phyloP scores from a whole-genome alignment of 2,888 invertebrate genomes.

The Nebria brevicollis region DNA sequence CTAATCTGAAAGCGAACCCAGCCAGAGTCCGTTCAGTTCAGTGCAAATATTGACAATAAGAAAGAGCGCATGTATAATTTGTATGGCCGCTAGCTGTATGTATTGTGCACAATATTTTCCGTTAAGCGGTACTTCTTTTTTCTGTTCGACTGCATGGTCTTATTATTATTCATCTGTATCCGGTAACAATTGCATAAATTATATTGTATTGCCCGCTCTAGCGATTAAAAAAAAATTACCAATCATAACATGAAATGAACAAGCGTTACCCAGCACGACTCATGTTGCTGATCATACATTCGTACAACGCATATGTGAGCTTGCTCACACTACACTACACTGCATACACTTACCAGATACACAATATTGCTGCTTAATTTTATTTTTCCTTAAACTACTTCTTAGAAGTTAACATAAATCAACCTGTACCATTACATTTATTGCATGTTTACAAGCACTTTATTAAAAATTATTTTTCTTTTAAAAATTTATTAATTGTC shows the following conservation, averaged over 20 bases:
- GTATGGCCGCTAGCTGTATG: background rate
- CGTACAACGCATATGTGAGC: background rate
- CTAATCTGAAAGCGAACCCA: conserved; percentile 39
- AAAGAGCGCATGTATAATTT: background rate
- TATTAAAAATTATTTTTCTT: too few relatives aligned
- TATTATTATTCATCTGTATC: conserved; percentile 43
- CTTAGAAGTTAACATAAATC: too few relatives aligned
- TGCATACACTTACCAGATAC: background rate
- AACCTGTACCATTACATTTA: too few relatives aligned
- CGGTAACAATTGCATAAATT: conserved; percentile 46
- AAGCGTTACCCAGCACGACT: conserved; percentile 1
- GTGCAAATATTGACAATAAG: conserved; percentile 1
- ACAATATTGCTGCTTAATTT: background rate
- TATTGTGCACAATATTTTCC: background rate
- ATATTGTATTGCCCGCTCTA: conserved; percentile 21
- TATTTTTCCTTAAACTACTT: too few relatives aligned
- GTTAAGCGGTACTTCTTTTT: conserved; percentile 5
- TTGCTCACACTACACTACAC: background rate
- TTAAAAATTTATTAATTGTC: too few relatives aligned
- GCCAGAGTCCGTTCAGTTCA: background rate
- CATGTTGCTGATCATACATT: background rate
- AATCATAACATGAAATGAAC: background rate
- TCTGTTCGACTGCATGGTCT: background rate
- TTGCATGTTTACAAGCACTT: too few relatives aligned
- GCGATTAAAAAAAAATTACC: background rate